These are phyloP conservation scores for Coreoperca whiteheadi DNA, from an alignment of 2,113 vertebrate species.

Conservation along the genomic window DNA sequence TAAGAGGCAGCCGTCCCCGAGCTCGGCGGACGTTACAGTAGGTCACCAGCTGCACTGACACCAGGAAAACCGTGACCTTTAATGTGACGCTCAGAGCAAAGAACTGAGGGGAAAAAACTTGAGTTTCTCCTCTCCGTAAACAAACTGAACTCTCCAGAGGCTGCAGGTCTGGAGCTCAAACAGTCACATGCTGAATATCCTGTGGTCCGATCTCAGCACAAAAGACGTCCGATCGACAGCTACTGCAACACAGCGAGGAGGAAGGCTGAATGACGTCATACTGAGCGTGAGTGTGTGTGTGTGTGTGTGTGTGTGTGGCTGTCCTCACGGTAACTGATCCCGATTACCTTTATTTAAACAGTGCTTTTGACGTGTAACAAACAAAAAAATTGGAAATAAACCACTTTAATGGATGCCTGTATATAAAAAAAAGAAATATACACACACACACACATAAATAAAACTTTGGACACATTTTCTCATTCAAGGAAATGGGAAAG, in stretches of 20 bases:
- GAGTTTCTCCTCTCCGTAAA: constrained; percentile 27
- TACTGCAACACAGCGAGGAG: neutral
- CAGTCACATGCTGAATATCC: constrained; percentile 17
- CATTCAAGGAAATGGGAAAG: no score
- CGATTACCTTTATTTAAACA: neutral
- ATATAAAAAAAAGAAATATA: neutral
- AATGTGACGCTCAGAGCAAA: constrained; percentile 5
- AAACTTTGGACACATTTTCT: no score
- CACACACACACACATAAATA: no score
- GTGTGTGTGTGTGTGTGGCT: neutral
- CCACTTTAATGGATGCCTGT: neutral
- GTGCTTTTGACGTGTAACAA: neutral
- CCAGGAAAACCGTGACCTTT: constrained; percentile 24
- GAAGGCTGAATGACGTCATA: neutral
- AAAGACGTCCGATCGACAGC: neutral
- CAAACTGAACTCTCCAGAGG: constrained; percentile 4
- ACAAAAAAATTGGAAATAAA: constrained; percentile 12
- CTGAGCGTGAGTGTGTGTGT: neutral
- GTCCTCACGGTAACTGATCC: neutral
- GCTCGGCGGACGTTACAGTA: constrained; percentile 11
- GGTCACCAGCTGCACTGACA: constrained; percentile 1
- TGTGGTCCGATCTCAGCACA: neutral
- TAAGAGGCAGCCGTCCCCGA: constrained; percentile 10
- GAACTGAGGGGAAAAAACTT: constrained; percentile 3
- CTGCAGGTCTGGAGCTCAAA: constrained; percentile 18